Percentiles rank a stretch among this genome's conserved stretches.
Conservation (phyloP, 2,888 invertebrate genomes). For the Scelioninae gen. 2 region DNA sequence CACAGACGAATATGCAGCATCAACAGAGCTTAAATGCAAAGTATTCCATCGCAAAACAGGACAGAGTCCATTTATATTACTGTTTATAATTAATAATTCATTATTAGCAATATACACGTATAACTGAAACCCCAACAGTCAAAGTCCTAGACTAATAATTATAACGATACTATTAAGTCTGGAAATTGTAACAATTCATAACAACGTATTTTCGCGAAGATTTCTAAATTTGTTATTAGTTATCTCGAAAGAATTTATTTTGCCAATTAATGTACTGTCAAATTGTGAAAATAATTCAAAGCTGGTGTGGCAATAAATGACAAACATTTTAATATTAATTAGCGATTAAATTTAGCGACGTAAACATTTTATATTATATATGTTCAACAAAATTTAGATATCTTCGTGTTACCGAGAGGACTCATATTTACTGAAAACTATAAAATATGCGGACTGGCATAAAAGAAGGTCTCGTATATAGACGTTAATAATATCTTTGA, state of each 20-base stretch:
- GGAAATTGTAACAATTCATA: conserved; percentile 43
- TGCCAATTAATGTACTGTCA: too few relatives aligned
- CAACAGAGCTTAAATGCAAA: conserved; percentile 68
- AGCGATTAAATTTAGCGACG: too few relatives aligned
- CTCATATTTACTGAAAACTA: conserved; percentile 33
- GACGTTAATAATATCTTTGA: neutral
- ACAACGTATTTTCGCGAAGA: conserved; percentile 35
- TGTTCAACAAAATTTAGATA: conserved; percentile 29
- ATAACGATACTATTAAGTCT: conserved; percentile 51
- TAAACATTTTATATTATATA: neutral
- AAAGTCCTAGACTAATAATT: conserved; percentile 50
- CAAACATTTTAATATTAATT: too few relatives aligned
- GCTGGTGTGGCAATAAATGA: too few relatives aligned
- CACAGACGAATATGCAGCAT: conserved; percentile 45
- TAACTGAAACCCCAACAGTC: conserved; percentile 54
- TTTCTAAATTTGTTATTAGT: conserved; percentile 38
- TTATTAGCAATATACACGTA: conserved; percentile 52
- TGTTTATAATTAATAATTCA: conserved; percentile 57
- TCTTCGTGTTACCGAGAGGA: conserved; percentile 38
- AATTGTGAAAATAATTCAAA: too few relatives aligned
- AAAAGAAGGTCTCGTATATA: conserved; percentile 50
- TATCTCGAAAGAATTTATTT: too few relatives aligned
- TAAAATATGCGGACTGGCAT: conserved; percentile 41
- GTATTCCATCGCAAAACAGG: conserved; percentile 70
- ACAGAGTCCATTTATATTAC: conserved; percentile 68